Percentiles rank a stretch among this genome's conserved stretches.
phyloP scores from a whole-genome alignment of 2,113 vertebrate genomes.

The Bos javanicus region DNA sequence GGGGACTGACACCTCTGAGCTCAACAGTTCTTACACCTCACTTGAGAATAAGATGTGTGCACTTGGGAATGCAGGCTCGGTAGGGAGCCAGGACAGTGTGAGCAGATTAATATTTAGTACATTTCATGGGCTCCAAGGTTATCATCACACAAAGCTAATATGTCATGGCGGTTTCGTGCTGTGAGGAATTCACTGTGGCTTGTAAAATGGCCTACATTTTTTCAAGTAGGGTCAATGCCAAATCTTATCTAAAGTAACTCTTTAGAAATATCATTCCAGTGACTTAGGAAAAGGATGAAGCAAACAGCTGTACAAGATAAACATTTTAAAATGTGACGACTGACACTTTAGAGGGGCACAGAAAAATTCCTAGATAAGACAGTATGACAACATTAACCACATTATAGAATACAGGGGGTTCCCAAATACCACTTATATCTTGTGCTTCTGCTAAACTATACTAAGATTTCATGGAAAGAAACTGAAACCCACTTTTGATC shows the following conservation, averaged over 20 bases:
- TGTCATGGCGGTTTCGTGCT: neutral
- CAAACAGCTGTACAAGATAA: slow-evolving; percentile 23
- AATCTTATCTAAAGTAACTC: slow-evolving; percentile 26
- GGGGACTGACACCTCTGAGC: neutral
- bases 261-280: slow-evolving; percentile 13
- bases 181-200: neutral
- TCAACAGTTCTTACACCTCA: neutral
- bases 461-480: neutral
- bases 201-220: neutral
- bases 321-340: neutral
- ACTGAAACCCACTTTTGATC: neutral
- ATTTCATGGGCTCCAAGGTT: neutral
- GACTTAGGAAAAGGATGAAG: neutral
- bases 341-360: neutral
- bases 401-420: neutral
- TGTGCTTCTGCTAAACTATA: neutral
- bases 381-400: neutral
- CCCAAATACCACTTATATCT: neutral
- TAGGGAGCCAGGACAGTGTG: neutral
- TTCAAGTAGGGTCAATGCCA: neutral
- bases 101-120: neutral
- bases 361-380: slow-evolving; percentile 34
- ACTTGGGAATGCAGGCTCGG: neutral
- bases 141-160: neutral
- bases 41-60: neutral